These are phyloP conservation scores for Habroteleia sp. DNA, from an alignment of 2,888 invertebrate species.

Conservation along the genomic window DNA sequence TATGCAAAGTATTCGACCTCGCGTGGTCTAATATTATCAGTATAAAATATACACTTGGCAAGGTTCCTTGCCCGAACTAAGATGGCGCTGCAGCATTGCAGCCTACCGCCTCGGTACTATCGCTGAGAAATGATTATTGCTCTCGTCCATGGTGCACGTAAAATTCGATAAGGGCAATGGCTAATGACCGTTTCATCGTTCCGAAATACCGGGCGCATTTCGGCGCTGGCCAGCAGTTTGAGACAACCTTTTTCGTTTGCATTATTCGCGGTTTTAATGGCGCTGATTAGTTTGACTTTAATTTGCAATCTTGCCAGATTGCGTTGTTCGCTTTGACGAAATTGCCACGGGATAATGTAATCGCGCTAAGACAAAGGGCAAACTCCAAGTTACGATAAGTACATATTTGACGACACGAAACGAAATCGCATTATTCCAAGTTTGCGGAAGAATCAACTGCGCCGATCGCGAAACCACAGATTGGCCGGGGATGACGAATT, in stretches of 20 bases:
- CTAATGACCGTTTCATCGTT: slow-evolving; percentile 51
- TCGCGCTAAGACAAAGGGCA: slow-evolving; percentile 45
- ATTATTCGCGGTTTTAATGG: slow-evolving; percentile 20
- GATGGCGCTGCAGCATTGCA: slow-evolving; percentile 51
- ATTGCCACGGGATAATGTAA: slow-evolving; percentile 34
- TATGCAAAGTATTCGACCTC: slow-evolving; percentile 56
- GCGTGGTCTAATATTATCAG: slow-evolving; percentile 66
- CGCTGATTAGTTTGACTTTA: slow-evolving; percentile 48
- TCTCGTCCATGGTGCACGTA: slow-evolving; percentile 44
- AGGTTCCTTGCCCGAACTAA: slow-evolving; percentile 56
- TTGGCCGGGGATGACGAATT: slow-evolving; percentile 16
- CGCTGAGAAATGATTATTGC: slow-evolving; percentile 56
- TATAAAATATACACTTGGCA: slow-evolving; percentile 67
- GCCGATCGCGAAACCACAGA: slow-evolving; percentile 16
- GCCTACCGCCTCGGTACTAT: slow-evolving; percentile 31
- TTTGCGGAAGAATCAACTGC: slow-evolving; percentile 44
- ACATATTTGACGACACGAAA: slow-evolving; percentile 60
- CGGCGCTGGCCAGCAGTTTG: slow-evolving; percentile 13
- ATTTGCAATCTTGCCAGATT: slow-evolving; percentile 56
- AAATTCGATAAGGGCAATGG: slow-evolving; percentile 59
- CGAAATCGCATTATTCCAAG: slow-evolving; percentile 46
- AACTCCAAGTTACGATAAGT: slow-evolving; percentile 50
- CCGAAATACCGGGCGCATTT: slow-evolving; percentile 34
- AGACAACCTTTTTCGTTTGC: slow-evolving; percentile 34
- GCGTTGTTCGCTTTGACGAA: slow-evolving; percentile 39